Conservation (phyloP, 2,888 invertebrate genomes). For the Schizaphis graminum region DNA sequence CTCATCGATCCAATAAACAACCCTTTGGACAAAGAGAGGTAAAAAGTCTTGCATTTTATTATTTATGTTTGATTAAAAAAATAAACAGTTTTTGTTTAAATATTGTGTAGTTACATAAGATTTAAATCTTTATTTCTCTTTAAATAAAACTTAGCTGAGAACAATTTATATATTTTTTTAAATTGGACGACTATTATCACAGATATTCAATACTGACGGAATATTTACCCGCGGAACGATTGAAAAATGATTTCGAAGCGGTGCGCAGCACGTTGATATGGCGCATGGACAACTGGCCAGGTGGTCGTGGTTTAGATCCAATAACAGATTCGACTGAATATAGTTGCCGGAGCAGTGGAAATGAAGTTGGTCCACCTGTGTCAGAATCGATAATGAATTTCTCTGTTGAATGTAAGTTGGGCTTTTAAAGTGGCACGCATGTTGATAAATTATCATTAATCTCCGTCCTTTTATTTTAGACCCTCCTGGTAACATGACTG, state of each 20-base stretch:
- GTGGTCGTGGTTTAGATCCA: slow-evolving; percentile 79
- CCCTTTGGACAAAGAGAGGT: slow-evolving; percentile 37
- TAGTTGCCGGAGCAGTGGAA: slow-evolving; percentile 84
- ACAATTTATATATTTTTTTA: slow-evolving; percentile 2
- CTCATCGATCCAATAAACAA: slow-evolving; percentile 74
- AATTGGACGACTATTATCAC: neutral
- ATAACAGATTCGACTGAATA: slow-evolving; percentile 84
- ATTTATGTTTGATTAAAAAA: neutral
- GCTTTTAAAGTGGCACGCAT: neutral
- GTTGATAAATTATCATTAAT: neutral
- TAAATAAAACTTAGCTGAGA: neutral
- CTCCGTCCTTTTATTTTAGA: slow-evolving; percentile 72
- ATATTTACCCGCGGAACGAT: slow-evolving; percentile 74
- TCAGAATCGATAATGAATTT: slow-evolving; percentile 84
- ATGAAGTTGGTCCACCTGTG: slow-evolving; percentile 84
- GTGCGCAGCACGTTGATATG: slow-evolving; percentile 89
- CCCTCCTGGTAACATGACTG: slow-evolving; percentile 88
- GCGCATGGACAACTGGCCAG: slow-evolving; percentile 89
- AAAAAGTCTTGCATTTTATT: neutral
- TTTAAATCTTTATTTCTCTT: neutral
- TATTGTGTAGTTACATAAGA: neutral
- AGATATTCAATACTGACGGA: slow-evolving; percentile 76
- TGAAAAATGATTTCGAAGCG: slow-evolving; percentile 90
- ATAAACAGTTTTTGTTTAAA: neutral
- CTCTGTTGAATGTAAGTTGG: slow-evolving; percentile 88